Evolutionary conservation across 2,113 vertebrate genomes (phyloP), one percentile per base, ranked within the genome.

Genomic region (Turnix velox): DNA sequence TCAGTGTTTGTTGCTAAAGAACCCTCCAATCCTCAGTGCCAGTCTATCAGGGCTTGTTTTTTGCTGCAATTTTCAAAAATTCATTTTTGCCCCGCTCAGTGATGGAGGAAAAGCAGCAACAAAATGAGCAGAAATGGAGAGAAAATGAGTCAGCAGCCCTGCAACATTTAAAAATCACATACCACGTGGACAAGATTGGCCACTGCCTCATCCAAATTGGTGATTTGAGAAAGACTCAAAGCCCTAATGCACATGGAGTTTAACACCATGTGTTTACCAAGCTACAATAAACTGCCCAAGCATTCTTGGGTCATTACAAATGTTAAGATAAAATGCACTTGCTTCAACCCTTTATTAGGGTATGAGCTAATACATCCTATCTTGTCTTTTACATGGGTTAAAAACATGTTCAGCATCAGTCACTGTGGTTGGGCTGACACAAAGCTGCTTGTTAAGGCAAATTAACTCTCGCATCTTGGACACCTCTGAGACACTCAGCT

Each of bases 301-400:
- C 93, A 83, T 96, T 85, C 93, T 95, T 91, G 72, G 66, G 81
- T 92, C 75, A 95, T 95, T 92, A 95, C 87, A 94, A 89, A 94
- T 35, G 18, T 9, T 9, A 87, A 91, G 95, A 96, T 95, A 96
- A 91, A 96, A 94, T 58, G 81, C 58, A 89, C 48, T 91, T 92
- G 66, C 84, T 84, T 84, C 93, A 85, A 91, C 74, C 84, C 93
- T 76, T 88, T 95, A 96, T 96, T 96, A 95, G 92, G 31, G 87
- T 39, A 89, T 96, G 94, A 95, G 87, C 78, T 84, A 95, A 95
- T 42, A 78, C 84, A 82, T 76, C 85, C 84, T 95, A 87, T 92
- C 91, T 91, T 52, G 18, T 52, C 89, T 45, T 94, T 95, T 62
- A 87, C 87, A 79, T 42, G 87, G 58, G 90, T 94, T 92, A 95